Evolutionary conservation across 2,113 vertebrate species (phyloP).

Genomic region (Dolichotis patagonum): DNA sequence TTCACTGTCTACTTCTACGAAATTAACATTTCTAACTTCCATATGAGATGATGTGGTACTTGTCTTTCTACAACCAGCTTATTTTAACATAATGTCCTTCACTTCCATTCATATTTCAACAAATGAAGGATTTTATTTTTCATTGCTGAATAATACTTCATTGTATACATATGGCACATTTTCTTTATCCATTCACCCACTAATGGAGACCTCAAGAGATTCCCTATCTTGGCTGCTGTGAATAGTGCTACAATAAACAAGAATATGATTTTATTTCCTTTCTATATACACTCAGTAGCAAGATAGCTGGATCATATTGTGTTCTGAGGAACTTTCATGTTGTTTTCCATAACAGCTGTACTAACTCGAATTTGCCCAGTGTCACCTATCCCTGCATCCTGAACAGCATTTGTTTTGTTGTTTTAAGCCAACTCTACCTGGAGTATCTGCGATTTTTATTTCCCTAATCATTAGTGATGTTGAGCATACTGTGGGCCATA

Average conservation of each 20-base stretch:
- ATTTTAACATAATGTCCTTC: background rate
- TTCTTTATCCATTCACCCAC: background rate
- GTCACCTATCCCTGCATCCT: background rate
- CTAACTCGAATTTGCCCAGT: background rate
- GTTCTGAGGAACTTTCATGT: background rate
- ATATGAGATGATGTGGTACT: background rate
- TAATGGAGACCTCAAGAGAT: background rate
- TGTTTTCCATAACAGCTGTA: background rate
- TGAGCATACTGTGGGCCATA: background rate
- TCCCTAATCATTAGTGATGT: background rate
- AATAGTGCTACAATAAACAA: background rate
- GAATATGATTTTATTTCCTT: background rate
- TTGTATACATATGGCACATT: background rate
- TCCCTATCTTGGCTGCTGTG: background rate
- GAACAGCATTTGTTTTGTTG: background rate
- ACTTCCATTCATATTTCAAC: background rate
- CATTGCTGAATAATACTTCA: background rate
- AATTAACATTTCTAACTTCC: background rate
- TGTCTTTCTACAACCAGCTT: background rate
- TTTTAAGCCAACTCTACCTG: background rate
- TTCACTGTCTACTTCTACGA: background rate
- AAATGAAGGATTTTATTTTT: background rate
- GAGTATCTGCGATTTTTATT: background rate
- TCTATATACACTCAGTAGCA: background rate
- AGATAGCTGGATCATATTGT: background rate